phyloP scores from a whole-genome alignment of 2,797 vertebrate species.

The Phataginus tricuspis region DNA sequence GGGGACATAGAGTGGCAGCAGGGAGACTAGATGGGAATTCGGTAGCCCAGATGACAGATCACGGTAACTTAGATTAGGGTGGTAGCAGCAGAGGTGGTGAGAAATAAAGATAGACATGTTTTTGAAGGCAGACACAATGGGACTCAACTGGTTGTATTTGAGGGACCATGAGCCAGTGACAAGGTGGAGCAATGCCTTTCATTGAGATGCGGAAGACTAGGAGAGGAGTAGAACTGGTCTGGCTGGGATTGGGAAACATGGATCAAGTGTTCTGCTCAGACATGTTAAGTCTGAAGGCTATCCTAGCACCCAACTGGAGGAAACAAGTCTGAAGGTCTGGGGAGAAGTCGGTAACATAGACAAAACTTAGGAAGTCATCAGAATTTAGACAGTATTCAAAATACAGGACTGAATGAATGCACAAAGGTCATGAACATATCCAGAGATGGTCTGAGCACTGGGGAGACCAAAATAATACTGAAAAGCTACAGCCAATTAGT shows the following conservation, averaged over 20 bases:
- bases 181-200: not conserved
- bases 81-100: not conserved
- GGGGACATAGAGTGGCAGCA: not conserved
- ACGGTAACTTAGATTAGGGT: not conserved
- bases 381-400: not conserved
- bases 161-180: not conserved
- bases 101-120: not conserved
- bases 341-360: not conserved
- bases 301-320: not conserved
- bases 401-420: not conserved
- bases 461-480: not conserved
- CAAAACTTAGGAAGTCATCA: not conserved
- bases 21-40: not conserved
- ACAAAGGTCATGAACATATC: not conserved
- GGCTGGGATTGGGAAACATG: not conserved
- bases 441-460: not conserved
- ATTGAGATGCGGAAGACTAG: not conserved
- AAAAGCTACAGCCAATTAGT: not conserved
- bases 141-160: not conserved
- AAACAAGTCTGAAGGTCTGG: not conserved
- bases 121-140: not conserved
- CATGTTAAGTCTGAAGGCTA: not conserved
- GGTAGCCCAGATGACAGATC: not conserved
- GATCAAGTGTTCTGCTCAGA: not conserved
- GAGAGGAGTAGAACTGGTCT: not conserved